Base-by-base conservation (phyloP, 2,888 invertebrate species). In the Microchrysa polita region DNA sequence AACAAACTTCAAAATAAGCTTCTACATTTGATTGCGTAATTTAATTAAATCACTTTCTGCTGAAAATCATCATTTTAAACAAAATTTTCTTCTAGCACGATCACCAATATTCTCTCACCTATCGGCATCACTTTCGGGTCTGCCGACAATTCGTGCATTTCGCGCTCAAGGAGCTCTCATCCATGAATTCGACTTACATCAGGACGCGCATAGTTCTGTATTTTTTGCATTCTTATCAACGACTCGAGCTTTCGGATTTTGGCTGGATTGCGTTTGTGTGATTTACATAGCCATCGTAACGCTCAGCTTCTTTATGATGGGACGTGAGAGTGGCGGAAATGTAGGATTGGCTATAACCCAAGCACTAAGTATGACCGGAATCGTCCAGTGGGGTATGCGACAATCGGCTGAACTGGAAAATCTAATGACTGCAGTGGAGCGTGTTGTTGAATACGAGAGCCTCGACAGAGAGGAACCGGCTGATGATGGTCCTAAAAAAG, bases 51-150 rank as follows among this genome's bases (percentile, higher is more conserved):
- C n/a, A n/a, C n/a, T 34, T 34, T 34, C 27, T 34, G 27, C 27
- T 34, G 7, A 2, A 34, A 34, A 34, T 10, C 48, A 48, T 48
- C 14, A 48, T 10, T 48, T 48, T 48, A 2, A 48, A 48, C n/a
- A n/a, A n/a, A n/a, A n/a, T n/a, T n/a, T n/a, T n/a, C n/a, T 48
- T 48, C 10, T 86, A 95, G 95, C 95, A 76, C 91, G 96, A 75
- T 96, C 96, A 79, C 98, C 98, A 0, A 94, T 98, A 16, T 98
- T 96, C 86, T 93, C 94, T 1, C 97, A 97, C 81, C 86, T 98
- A 79, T 94, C 92, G 81, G 93, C 96, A 27, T 91, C 95, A 0
- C 86, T 98, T 4, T 93, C 94, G 82, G 98, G 98, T 0, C 87
- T 98, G 76, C 90, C 95, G 0, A 97, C 97, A 0, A 96, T 98